Evolutionary conservation across 2,797 vertebrate genomes (phyloP), one percentile per base, ranked within the genome.

Genomic region (Crax fasciolata): DNA sequence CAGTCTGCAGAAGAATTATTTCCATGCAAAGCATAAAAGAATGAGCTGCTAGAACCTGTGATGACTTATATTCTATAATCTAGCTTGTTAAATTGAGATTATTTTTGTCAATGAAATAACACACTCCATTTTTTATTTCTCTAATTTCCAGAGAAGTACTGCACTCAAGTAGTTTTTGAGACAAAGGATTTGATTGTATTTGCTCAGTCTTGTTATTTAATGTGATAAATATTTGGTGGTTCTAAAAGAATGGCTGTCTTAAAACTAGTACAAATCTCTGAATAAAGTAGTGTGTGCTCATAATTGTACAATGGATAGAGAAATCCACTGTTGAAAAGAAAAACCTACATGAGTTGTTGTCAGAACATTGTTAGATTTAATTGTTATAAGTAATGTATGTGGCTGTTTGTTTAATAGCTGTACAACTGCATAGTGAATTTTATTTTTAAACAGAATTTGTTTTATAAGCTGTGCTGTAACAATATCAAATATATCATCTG

Each of bases 381-480:
- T 39, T 49, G 27, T 41, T 23, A 19, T 35, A 61, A 49, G 28
- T 23, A 61, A 61, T 11, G 10, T 39, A n/a, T 73, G 35, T 88
- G 46, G 28, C 70, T 78, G 25, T 87, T 87, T 76, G 25, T 89
- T 89, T 66, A 87, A 81, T 72, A 81, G 55, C 58, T 87, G 86
- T 87, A 55, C 30, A 93, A 61, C 25, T 89, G 48, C 55, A 16
- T n/a, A 54, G 51, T 20, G 27, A 84, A 10, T 54, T 95, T 87
- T 71, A 52, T 66, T 93, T 93, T 93, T 79, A 67, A 88, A 55
- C 23, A 88, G 79, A 79, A 77, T 73, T 76, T 70, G 74, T 92
- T 94, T 96, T 95, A 90, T 96, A 86, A 96, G 73, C 80, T 57
- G 51, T 94, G 68, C 85, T 93, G 65, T 68, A 92, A 90, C 86